A percentile compares a stretch with the other conserved stretches of the same genome.
Evolutionary conservation across 2,888 invertebrate species (phyloP).

Genomic region (Seladonia tumulorum): DNA sequence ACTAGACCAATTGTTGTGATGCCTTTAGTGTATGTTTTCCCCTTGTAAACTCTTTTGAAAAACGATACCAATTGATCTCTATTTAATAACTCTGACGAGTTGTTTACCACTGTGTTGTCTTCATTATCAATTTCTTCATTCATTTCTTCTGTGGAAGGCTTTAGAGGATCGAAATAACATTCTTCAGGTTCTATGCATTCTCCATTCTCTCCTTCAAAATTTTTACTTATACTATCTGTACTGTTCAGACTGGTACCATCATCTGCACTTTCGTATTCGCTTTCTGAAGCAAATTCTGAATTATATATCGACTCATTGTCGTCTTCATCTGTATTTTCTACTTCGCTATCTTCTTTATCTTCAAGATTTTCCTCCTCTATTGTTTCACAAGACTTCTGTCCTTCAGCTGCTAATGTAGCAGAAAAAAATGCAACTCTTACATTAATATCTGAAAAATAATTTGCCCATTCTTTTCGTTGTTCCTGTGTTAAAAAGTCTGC

Average conservation of each 20-base stretch:
- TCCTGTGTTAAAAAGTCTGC: slow-evolving; percentile 94
- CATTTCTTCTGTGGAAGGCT: slow-evolving; percentile 17
- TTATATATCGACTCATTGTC: slow-evolving; percentile 62
- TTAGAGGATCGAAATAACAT: slow-evolving; percentile 31
- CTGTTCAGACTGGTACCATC: slow-evolving; percentile 27
- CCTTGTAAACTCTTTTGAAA: slow-evolving; percentile 87
- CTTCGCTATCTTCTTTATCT: slow-evolving; percentile 68
- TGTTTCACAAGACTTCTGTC: slow-evolving; percentile 76
- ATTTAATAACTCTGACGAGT: slow-evolving; percentile 87
- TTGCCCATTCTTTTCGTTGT: slow-evolving; percentile 94
- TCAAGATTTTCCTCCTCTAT: slow-evolving; percentile 66
- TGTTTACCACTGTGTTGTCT: slow-evolving; percentile 83
- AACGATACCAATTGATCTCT: slow-evolving; percentile 90
- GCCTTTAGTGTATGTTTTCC: slow-evolving; percentile 83
- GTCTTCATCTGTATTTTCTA: slow-evolving; percentile 57
- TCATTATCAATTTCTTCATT: neutral
- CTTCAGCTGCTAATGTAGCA: slow-evolving; percentile 88
- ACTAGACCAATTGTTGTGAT: slow-evolving; percentile 95
- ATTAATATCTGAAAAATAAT: slow-evolving; percentile 90
- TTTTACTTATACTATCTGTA: neutral
- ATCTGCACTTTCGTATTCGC: slow-evolving; percentile 74
- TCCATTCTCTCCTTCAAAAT: slow-evolving; percentile 79
- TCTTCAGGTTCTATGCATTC: slow-evolving; percentile 38
- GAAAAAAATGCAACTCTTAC: slow-evolving; percentile 96
- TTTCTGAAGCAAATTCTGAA: slow-evolving; percentile 67